phyloP scores from a whole-genome alignment of 1,140 invertebrate genomes.

The Antheraea pernyi region DNA sequence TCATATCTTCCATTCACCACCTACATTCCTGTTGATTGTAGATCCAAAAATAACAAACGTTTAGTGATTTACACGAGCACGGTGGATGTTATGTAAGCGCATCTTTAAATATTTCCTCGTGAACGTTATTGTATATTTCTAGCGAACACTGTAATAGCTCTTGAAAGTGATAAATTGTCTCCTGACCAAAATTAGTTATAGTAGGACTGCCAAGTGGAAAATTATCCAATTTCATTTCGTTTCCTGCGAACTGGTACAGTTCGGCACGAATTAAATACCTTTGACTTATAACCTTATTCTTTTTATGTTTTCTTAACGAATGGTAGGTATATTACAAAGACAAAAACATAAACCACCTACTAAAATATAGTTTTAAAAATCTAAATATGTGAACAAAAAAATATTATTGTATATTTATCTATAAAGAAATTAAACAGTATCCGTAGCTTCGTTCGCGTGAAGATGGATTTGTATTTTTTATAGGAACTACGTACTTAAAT shows the following conservation, averaged over 20 bases:
- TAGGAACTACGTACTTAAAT: too few relatives aligned
- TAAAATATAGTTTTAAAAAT: too few relatives aligned
- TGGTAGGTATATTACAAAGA: neutral
- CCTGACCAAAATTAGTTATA: conserved; percentile 62
- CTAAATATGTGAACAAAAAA: too few relatives aligned
- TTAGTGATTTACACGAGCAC: conserved; percentile 15
- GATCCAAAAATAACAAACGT: conserved; percentile 16
- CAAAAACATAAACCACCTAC: too few relatives aligned
- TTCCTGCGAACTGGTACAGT: conserved; percentile 46
- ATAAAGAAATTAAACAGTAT: too few relatives aligned
- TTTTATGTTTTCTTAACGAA: neutral
- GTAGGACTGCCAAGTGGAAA: conserved; percentile 65
- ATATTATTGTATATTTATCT: too few relatives aligned
- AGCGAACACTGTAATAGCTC: conserved; percentile 26
- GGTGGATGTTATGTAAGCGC: conserved; percentile 23
- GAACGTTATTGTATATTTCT: conserved; percentile 30
- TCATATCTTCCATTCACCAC: conserved; percentile 3
- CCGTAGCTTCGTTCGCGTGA: too few relatives aligned
- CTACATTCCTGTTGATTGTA: conserved; percentile 16
- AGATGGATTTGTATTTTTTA: too few relatives aligned
- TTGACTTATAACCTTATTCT: neutral
- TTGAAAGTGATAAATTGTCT: conserved; percentile 51
- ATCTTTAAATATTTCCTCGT: conserved; percentile 27
- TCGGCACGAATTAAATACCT: neutral
- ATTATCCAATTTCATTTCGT: conserved; percentile 72